Base-by-base conservation (phyloP, 1,140 invertebrate species). In the Mya arenaria region DNA sequence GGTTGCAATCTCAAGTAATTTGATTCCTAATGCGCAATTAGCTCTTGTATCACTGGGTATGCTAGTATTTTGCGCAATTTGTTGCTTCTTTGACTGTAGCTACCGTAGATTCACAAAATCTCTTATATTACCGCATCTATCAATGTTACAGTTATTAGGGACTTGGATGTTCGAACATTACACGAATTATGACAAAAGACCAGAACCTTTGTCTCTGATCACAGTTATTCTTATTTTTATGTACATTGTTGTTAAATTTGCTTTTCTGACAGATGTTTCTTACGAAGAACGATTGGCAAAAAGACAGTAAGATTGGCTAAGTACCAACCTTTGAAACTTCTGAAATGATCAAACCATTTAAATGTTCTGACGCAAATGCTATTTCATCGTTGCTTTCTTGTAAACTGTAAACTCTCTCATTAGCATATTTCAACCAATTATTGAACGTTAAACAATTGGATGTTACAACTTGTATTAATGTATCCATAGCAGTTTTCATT, bases 111-210 rank as follows among this genome's bases (percentile, higher is more conserved):
- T 60, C 19, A 60, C 58, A 13, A 60, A 60, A 28, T n/a, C 58
- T 60, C 34, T 60, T 25, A 60, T 28, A 25, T 32, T 60, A 32
- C 58, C 58, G 4, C 58, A 60, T 28, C 25, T 60, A 17, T 32
- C 58, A 15, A 13, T 60, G 23, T 17, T 60, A 6, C 10, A 32
- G 10, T n/a, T 60, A 17, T 13, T 32, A 60, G 58, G 58, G 34
- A 25, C 58, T 1, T 60, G 58, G 58, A 60, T 60, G 58, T 60
- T 60, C 25, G 58, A 60, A 60, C 58, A 60, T 17, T 60, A 60
- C 25, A 25, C 30, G 23, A 4, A 32, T 32, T 60, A 32, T 60
- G 58, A 60, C 58, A 60, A 28, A 60, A 60, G 25, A 60, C 58
- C 58, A n/a, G 58, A 60, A 28, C 58, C 58, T 2, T 25, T 60